phyloP scores from a whole-genome alignment of 2,888 invertebrate genomes.

The Acanthosoma haemorrhoidale region DNA sequence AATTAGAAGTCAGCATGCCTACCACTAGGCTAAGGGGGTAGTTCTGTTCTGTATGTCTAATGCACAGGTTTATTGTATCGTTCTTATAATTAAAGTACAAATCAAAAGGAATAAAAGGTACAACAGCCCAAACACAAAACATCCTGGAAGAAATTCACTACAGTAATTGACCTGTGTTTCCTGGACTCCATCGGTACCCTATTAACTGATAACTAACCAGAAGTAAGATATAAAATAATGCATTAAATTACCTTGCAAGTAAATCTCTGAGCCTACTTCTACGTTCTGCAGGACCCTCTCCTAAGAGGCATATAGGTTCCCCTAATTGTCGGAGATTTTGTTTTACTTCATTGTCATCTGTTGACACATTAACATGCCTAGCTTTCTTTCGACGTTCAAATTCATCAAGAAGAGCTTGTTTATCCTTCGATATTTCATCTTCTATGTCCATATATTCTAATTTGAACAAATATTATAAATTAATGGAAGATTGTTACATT shows the following conservation, averaged over 20 bases:
- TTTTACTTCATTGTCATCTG: conserved; percentile 95
- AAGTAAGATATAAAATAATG: too few relatives aligned
- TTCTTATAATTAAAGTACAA: too few relatives aligned
- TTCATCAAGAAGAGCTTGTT: conserved; percentile 87
- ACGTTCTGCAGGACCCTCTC: conserved; percentile 96
- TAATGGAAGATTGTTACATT: background rate
- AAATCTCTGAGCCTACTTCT: conserved; percentile 85
- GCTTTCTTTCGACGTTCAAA: conserved; percentile 89
- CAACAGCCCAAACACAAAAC: too few relatives aligned
- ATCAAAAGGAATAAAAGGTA: too few relatives aligned
- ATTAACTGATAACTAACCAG: too few relatives aligned
- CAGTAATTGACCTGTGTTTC: too few relatives aligned
- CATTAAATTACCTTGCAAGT: conserved; percentile 65
- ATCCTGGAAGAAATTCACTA: too few relatives aligned
- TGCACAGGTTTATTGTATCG: too few relatives aligned
- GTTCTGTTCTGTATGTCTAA: too few relatives aligned
- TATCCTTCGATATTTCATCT: conserved; percentile 79
- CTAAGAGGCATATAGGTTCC: conserved; percentile 95
- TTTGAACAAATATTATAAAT: conserved; percentile 33
- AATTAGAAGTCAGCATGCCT: too few relatives aligned
- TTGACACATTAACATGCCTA: conserved; percentile 93
- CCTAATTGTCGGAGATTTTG: conserved; percentile 84
- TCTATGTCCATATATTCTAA: conserved; percentile 80
- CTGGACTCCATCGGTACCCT: too few relatives aligned
- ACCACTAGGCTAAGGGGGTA: too few relatives aligned